phyloP scores from a whole-genome alignment of 2,888 invertebrate genomes.

The Diaphora mendica region DNA sequence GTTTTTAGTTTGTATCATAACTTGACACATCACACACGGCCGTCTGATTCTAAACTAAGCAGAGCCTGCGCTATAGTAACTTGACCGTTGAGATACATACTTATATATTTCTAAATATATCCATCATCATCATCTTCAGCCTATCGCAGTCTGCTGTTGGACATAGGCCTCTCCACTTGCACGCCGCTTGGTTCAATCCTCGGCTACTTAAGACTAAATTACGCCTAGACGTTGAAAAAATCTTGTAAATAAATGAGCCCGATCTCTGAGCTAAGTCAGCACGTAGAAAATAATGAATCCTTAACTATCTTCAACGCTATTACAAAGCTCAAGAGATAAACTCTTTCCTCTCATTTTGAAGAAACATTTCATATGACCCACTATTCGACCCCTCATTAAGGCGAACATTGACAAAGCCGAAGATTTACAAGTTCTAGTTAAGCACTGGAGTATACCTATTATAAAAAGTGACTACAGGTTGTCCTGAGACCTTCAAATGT shows the following conservation, averaged over 20 bases:
- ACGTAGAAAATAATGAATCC: not conserved
- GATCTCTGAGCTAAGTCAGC: not conserved
- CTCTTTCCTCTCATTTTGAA: not conserved
- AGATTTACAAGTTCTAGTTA: not conserved
- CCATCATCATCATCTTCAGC: too few species aligned
- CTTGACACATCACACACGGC: too few species aligned
- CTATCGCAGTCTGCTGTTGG: too few species aligned
- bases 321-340: not conserved
- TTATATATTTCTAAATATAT: too few species aligned
- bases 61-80: not conserved
- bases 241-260: not conserved
- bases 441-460: not conserved
- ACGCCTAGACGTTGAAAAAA: too few species aligned
- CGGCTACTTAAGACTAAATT: too few species aligned
- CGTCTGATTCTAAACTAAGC: too few species aligned
- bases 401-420: slow-evolving; percentile 4
- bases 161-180: too few species aligned
- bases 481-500: too few species aligned
- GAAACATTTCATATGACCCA: slow-evolving; percentile 1
- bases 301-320: not conserved
- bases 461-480: too few species aligned
- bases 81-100: not conserved
- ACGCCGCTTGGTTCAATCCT: too few species aligned
- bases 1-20: too few species aligned
- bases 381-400: slow-evolving; percentile 13